Percentiles rank a stretch among this genome's conserved stretches.
phyloP scores from a whole-genome alignment of 2,797 vertebrate genomes.

The Tokudaia tokunoshimensis region DNA sequence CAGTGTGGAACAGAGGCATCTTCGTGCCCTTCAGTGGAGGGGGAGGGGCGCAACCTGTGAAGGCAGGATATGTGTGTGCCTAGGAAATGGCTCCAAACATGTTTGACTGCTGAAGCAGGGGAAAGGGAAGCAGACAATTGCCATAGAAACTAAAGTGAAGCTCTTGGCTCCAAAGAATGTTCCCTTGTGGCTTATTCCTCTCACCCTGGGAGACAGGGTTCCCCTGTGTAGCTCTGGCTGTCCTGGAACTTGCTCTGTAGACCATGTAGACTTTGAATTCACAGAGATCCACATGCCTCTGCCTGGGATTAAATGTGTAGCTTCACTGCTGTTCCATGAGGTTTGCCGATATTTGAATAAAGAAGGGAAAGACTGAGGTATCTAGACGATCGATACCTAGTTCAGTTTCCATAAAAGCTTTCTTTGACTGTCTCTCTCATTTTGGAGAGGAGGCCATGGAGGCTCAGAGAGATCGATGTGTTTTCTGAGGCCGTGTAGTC shows the following conservation, averaged over 20 bases:
- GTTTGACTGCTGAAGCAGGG: conserved; percentile 54
- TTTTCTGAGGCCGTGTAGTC: neutral
- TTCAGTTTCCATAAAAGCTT: neutral
- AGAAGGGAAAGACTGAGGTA: neutral
- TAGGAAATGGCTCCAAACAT: conserved; percentile 52
- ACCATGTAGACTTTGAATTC: neutral
- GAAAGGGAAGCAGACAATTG: conserved; percentile 55
- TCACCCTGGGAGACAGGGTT: neutral
- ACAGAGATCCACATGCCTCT: neutral
- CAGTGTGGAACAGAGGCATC: conserved; percentile 77
- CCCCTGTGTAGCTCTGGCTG: neutral
- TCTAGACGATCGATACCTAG: neutral
- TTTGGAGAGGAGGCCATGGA: neutral
- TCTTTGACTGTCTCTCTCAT: neutral
- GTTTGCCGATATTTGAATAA: conserved; percentile 58
- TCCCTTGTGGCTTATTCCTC: conserved; percentile 36
- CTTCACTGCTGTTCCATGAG: neutral
- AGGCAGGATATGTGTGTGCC: conserved; percentile 22
- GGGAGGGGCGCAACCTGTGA: conserved; percentile 25
- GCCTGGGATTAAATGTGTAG: neutral
- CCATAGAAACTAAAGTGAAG: conserved; percentile 60
- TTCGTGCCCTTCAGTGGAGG: conserved; percentile 74
- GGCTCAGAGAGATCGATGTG: neutral
- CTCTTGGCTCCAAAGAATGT: conserved; percentile 33
- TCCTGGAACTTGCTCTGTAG: neutral